Conservation (phyloP, 1,140 invertebrate species). For the Drosophila serrata region DNA sequence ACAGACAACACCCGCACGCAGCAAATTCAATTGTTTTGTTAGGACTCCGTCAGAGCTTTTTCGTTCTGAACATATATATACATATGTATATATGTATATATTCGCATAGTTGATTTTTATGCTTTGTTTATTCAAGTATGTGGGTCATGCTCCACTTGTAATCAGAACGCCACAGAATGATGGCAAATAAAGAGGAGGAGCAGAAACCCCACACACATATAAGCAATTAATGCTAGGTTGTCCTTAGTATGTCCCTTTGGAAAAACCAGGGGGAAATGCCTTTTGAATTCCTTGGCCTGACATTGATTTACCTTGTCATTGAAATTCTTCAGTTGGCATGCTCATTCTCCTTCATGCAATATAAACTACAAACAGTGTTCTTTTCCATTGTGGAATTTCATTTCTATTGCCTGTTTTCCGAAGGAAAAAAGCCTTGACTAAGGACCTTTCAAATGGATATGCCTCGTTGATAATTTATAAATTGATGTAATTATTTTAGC, state of each 20-base stretch:
- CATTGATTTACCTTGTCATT: constrained; percentile 50
- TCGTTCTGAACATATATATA: constrained; percentile 15
- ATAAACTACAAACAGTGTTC: neutral
- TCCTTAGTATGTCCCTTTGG: constrained; percentile 39
- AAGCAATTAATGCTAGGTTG: constrained; percentile 34
- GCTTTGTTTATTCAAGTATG: constrained; percentile 52
- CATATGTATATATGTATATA: constrained; percentile 8
- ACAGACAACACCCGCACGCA: constrained; percentile 24
- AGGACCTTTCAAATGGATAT: constrained; percentile 68
- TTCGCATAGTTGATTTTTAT: constrained; percentile 45
- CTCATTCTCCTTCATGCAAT: constrained; percentile 29
- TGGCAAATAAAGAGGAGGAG: neutral
- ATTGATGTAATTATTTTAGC: constrained; percentile 74
- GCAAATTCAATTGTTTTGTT: constrained; percentile 37
- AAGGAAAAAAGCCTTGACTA: constrained; percentile 53
- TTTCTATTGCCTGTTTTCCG: constrained; percentile 20
- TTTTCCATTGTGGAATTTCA: constrained; percentile 17
- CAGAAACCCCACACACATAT: neutral
- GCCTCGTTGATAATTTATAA: constrained; percentile 78
- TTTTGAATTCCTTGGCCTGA: constrained; percentile 18
- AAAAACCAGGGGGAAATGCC: constrained; percentile 23
- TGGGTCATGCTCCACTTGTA: constrained; percentile 60
- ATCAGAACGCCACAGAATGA: constrained; percentile 2
- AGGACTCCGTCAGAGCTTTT: constrained; percentile 10
- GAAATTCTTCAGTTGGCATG: constrained; percentile 15